These are phyloP conservation scores for Mantis religiosa DNA, from an alignment of 2,888 invertebrate genomes.

Conservation along the genomic window DNA sequence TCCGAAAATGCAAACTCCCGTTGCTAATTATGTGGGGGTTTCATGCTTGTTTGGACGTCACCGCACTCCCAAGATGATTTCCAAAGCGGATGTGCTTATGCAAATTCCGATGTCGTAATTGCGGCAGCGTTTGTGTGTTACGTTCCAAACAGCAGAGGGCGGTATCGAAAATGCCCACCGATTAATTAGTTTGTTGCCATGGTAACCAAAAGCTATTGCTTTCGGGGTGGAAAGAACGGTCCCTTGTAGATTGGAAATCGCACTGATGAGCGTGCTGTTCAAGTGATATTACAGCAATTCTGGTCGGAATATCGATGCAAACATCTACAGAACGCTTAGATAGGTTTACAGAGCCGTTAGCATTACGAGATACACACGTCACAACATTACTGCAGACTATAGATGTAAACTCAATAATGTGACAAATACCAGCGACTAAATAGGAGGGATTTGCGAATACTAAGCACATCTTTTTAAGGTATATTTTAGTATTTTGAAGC, in stretches of 20 bases:
- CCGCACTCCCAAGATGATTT: neutral
- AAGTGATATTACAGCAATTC: too few species aligned
- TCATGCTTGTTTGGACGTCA: neutral
- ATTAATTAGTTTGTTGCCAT: neutral
- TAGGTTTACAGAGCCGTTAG: too few species aligned
- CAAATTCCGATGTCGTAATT: neutral
- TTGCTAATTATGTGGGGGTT: neutral
- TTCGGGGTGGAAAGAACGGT: neutral
- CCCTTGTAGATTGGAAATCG: neutral
- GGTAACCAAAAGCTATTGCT: neutral
- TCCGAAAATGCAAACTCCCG: neutral
- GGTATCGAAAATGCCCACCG: neutral
- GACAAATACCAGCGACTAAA: too few species aligned
- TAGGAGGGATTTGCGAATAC: too few species aligned
- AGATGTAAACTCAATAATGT: too few species aligned
- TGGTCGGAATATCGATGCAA: too few species aligned
- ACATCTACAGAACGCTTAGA: too few species aligned
- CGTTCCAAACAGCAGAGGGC: neutral
- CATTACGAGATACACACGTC: too few species aligned
- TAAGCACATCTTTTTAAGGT: too few species aligned
- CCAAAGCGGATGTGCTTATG: neutral
- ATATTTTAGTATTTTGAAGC: too few species aligned
- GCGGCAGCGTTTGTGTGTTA: neutral
- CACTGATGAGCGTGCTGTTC: neutral
- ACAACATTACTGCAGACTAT: too few species aligned